Evolutionary conservation across 2,888 invertebrate species (phyloP).

Genomic region (Scaptomyza parva): DNA sequence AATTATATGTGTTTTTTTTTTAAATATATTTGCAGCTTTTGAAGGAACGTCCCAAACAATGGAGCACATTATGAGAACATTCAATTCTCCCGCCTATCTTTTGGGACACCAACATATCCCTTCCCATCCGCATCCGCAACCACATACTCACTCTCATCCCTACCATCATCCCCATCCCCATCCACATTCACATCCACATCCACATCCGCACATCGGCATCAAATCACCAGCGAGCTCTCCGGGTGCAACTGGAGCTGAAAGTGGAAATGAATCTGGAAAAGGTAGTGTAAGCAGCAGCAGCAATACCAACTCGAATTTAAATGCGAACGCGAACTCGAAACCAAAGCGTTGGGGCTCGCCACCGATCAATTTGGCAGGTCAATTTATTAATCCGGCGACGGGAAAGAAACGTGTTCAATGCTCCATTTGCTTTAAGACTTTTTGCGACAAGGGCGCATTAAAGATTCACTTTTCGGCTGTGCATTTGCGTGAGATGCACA

Average conservation of each 20-base stretch:
- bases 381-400: slow-evolving; percentile 95
- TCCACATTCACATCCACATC: slow-evolving; percentile 21
- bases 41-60: slow-evolving; percentile 52
- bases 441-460: slow-evolving; percentile 99
- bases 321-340: slow-evolving; percentile 62
- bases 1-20: not conserved
- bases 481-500: slow-evolving; percentile 99
- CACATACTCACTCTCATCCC: not conserved
- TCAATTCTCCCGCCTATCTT: slow-evolving; percentile 84
- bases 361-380: slow-evolving; percentile 94
- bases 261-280: slow-evolving; percentile 12
- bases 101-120: slow-evolving; percentile 72
- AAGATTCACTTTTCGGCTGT: slow-evolving; percentile 99
- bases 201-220: slow-evolving; percentile 34
- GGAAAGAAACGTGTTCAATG: slow-evolving; percentile 99
- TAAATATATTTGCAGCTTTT: slow-evolving; percentile 2
- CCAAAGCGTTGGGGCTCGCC: slow-evolving; percentile 90
- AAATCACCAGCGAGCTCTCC: slow-evolving; percentile 80
- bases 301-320: slow-evolving; percentile 9
- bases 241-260: not conserved
- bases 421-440: slow-evolving; percentile 98
- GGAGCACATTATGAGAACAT: slow-evolving; percentile 84
- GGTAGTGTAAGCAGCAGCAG: slow-evolving; percentile 17
- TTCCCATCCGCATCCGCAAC: not conserved
- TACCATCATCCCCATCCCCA: slow-evolving; percentile 49